Evolutionary conservation across 2,888 invertebrate genomes (phyloP).

Genomic region (Coelogynopora nodosa): DNA sequence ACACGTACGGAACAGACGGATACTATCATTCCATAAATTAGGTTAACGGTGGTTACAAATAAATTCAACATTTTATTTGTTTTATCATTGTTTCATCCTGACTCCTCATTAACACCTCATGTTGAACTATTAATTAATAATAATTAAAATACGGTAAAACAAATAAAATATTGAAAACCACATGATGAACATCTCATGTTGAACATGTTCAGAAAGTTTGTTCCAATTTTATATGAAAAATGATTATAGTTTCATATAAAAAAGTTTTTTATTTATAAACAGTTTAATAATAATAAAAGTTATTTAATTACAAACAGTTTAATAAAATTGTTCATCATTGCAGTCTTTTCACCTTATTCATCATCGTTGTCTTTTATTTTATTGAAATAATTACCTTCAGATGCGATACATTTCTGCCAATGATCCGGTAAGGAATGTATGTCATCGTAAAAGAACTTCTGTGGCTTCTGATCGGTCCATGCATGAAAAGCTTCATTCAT

Average conservation of each 20-base stretch:
- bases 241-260: slow-evolving; percentile 1
- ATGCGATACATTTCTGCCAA: background rate
- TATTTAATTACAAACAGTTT: background rate
- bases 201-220: slow-evolving; percentile 1
- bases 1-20: too few species aligned
- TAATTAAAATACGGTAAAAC: too few species aligned
- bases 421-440: background rate
- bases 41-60: too few species aligned
- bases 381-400: background rate
- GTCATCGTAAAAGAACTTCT: background rate
- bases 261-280: background rate
- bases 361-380: background rate
- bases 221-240: slow-evolving; percentile 6
- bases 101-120: too few species aligned
- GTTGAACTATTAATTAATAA: too few species aligned
- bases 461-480: background rate
- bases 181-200: background rate
- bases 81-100: too few species aligned
- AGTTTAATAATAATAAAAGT: background rate
- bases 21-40: too few species aligned
- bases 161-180: background rate
- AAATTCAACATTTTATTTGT: background rate
- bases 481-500: background rate
- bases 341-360: background rate
- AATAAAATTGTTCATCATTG: background rate